These are phyloP conservation scores for Tachyglossus aculeatus DNA, from an alignment of 2,797 vertebrate genomes.

Conservation along the genomic window DNA sequence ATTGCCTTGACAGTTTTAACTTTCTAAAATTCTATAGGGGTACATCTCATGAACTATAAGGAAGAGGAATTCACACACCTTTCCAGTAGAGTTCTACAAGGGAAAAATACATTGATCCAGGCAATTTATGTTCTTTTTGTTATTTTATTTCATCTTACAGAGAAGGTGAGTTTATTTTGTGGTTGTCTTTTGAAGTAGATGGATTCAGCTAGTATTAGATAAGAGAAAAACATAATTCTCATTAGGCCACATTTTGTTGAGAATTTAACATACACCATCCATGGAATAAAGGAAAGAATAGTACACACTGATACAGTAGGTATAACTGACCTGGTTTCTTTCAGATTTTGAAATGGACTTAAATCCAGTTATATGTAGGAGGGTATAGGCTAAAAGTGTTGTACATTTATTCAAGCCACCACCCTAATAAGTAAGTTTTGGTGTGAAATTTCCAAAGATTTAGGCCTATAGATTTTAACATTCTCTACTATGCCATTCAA, in stretches of 20 bases:
- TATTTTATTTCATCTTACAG: not conserved
- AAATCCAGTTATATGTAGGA: too few relatives aligned
- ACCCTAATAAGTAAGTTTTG: too few relatives aligned
- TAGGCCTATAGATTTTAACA: too few relatives aligned
- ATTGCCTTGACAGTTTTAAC: not conserved
- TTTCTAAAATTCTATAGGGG: not conserved
- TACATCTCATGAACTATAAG: not conserved
- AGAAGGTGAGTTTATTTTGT: not conserved
- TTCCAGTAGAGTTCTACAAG: not conserved
- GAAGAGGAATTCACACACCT: not conserved
- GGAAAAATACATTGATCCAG: not conserved
- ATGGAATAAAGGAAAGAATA: not conserved
- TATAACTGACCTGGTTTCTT: too few relatives aligned
- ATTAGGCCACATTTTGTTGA: too few relatives aligned
- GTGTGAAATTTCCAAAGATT: too few relatives aligned
- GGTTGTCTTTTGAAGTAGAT: not conserved
- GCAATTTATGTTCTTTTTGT: not conserved
- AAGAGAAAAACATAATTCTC: not conserved
- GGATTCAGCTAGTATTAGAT: not conserved
- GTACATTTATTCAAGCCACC: too few relatives aligned
- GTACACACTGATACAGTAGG: not conserved
- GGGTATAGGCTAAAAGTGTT: too few relatives aligned
- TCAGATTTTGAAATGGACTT: too few relatives aligned
- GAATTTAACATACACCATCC: not conserved
- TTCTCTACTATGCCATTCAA: too few relatives aligned